Base-by-base conservation (phyloP, 2,113 vertebrate genomes). In the Macquaria ambigua region DNA sequence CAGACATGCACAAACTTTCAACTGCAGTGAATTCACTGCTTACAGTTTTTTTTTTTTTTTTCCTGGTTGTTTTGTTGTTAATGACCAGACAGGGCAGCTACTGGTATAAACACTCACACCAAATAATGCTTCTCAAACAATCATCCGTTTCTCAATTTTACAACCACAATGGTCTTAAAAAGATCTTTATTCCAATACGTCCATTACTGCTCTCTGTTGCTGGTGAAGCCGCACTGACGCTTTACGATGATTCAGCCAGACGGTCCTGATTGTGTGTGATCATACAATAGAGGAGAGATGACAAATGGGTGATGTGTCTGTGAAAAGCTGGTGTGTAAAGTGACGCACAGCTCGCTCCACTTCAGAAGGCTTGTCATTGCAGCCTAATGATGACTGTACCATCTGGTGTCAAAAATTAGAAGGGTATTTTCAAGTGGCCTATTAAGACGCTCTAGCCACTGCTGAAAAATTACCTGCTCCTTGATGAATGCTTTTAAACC, bases 341-440 rank as follows among this genome's bases (percentile, higher is more conserved):
- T 86, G 84, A 87, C 66, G 6, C 85, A 78, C 18, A 46, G 58
- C 59, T 61, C 20, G 15, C 37, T 87, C 52, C 43, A 43, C 71
- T 89, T 89, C 79, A 50, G 74, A 82, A 58, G 48, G 61, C 81
- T 34, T 14, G 81, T 79, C 85, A 71, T 6, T 64, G 75, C 34
- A 75, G 87, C 69, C 77, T 67, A 67, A 86, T 82, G 73, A 82
- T 2, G 25, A 61, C 62, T 48, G 31, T 58, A 84, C 79, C 83
- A 90, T 91, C 87, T 87, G 88, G n/a, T 84, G 85, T 67, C 79
- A 86, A 78, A 84, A 87, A 90, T 77, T 69, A 79, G 61, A 56
- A 4, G 16, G 34, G 6, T 5, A 21, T 72, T 77, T 86, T 82
- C 48, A 76, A 88, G 21, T 37, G 63, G 68, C 59, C 61, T 71